These are phyloP conservation scores for Drosophila limbata DNA, from an alignment of 2,888 invertebrate species.

Conservation along the genomic window DNA sequence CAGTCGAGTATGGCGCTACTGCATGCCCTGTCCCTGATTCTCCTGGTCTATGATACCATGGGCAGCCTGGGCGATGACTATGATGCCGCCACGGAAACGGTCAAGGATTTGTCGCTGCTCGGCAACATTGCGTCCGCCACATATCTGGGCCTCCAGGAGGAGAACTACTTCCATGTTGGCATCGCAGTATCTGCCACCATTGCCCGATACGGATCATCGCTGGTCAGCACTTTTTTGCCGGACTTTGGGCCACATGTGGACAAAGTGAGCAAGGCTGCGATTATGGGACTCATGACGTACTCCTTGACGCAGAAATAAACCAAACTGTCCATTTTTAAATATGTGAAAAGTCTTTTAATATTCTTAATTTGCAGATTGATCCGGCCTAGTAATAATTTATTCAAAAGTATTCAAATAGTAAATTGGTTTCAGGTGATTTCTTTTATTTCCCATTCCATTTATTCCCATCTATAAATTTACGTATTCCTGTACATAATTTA, in stretches of 20 bases:
- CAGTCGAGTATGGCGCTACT: slow-evolving; percentile 59
- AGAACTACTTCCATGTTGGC: slow-evolving; percentile 47
- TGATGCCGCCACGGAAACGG: slow-evolving; percentile 52
- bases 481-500: neutral
- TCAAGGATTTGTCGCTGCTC: slow-evolving; percentile 67
- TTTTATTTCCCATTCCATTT: too few species aligned
- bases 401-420: too few species aligned
- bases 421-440: too few species aligned
- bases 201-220: slow-evolving; percentile 15
- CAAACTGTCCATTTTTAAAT: neutral
- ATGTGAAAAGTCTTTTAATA: neutral
- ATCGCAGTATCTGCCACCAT: slow-evolving; percentile 55
- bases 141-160: slow-evolving; percentile 61
- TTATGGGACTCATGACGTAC: slow-evolving; percentile 39
- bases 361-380: too few species aligned
- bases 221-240: neutral
- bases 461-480: too few species aligned
- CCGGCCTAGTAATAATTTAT: too few species aligned
- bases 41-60: slow-evolving; percentile 68
- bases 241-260: slow-evolving; percentile 1
- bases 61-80: slow-evolving; percentile 56
- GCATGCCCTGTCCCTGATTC: slow-evolving; percentile 68
- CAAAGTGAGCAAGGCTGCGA: slow-evolving; percentile 29
- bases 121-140: slow-evolving; percentile 67
- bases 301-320: slow-evolving; percentile 25